phyloP scores from a whole-genome alignment of 1,140 invertebrate genomes.

The Brachionus sp. region DNA sequence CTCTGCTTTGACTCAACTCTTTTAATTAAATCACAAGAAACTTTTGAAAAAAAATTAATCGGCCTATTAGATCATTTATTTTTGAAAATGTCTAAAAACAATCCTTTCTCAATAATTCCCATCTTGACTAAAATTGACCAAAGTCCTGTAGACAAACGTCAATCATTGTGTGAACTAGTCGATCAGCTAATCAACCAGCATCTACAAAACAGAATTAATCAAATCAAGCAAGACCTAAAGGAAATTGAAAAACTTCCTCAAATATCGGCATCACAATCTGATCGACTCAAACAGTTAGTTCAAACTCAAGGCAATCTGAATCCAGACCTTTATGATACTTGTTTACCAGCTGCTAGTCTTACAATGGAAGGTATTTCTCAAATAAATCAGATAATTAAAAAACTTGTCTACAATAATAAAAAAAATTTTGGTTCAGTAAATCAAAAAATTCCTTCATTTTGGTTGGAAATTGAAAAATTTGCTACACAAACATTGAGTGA shows the following conservation, averaged over 20 bases:
- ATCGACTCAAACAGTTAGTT: conserved; percentile 41
- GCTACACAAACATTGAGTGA: not conserved
- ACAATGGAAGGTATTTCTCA: conserved; percentile 19
- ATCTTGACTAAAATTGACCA: conserved; percentile 29
- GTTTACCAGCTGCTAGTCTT: not conserved
- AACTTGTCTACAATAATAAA: not conserved
- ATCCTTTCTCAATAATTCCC: conserved; percentile 2
- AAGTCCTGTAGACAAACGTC: not conserved
- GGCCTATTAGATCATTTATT: not conserved
- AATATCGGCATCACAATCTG: conserved; percentile 30
- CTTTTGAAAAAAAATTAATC: conserved; percentile 6
- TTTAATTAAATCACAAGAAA: conserved; percentile 2
- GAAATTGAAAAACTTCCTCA: conserved; percentile 7
- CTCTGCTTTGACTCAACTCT: not conserved
- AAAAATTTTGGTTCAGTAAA: not conserved
- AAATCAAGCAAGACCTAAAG: conserved; percentile 22
- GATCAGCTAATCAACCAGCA: not conserved
- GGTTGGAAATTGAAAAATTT: conserved; percentile 28
- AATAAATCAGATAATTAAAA: not conserved
- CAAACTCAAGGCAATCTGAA: conserved; percentile 42
- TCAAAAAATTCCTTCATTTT: conserved; percentile 41
- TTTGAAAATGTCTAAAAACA: conserved; percentile 35
- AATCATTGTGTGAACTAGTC: not conserved
- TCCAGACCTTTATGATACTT: not conserved
- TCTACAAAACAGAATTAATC: not conserved